Base-by-base conservation (phyloP, 2,113 vertebrate species). In the Isurus oxyrinchus region DNA sequence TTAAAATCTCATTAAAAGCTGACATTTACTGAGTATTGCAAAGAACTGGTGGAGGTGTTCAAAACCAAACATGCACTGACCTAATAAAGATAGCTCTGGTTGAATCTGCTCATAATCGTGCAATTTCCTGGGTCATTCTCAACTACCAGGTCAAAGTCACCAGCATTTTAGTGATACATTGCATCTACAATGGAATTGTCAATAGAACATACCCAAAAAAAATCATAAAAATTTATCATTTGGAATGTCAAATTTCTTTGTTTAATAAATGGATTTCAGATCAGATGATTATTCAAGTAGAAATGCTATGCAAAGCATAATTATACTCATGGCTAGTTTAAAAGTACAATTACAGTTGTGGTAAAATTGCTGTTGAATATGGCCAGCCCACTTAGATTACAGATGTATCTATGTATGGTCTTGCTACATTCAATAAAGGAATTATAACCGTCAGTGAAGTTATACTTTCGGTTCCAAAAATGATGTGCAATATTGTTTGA, bases 1-100 rank as follows among this genome's bases (percentile, higher is more conserved):
- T 44, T 95, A 95, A 95, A 63, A 94, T 94, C 59, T 94, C 61
- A 94, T 94, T 94, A 95, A 72, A 94, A 53, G 10, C 66, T 72
- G 66, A 95, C 63, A 69, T 95, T 95, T 95, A 67, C 66, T 63
- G 66, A 95, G 63, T 1, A 69, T 23, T 57, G 94, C 44, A 53
- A 69, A 72, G 44, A 53, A 40, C 66, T 84, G 81, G 16, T 21
- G 3, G 40, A 84, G 81, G n/a, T 66, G 66, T 69, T 67, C 94
- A 69, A 95, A 49, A 72, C 40, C 94, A 95, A 72, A 69, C 66
- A 53, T 40, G 2, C 19, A 10, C 35, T 94, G 35, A 94, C 90
- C 59, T 66, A 21, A 13, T 40, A 25, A 63, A 63, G 14, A 21
- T 59, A 63, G 16, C 59, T 61, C 21, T 94, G 59, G 90, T 91